Percentiles rank a stretch among this genome's conserved stretches.
These are phyloP conservation scores for Spilogale gracilis DNA, from an alignment of 2,113 vertebrate genomes.

Conservation along the genomic window DNA sequence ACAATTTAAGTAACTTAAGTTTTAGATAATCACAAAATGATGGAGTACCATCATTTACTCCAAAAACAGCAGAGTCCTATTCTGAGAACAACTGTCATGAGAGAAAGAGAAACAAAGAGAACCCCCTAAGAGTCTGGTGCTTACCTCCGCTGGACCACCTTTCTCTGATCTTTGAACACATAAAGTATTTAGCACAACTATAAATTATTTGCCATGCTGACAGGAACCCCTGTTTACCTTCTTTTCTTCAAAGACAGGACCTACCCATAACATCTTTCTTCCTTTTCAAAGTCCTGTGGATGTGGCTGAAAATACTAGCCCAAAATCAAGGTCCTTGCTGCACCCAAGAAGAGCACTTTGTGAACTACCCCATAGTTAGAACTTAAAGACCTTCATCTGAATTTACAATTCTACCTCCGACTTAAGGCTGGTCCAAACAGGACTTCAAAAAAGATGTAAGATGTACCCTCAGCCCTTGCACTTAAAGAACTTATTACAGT, in stretches of 20 bases:
- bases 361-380: neutral
- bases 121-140: neutral
- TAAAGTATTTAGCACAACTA: neutral
- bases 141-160: neutral
- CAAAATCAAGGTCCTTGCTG: neutral
- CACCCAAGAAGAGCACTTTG: neutral
- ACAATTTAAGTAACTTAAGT: neutral
- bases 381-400: neutral
- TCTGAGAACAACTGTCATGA: neutral
- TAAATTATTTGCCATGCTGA: neutral
- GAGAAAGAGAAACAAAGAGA: constrained; percentile 12
- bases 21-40: constrained; percentile 1
- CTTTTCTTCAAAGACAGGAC: neutral
- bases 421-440: neutral
- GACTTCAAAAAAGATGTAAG: neutral
- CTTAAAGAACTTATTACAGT: neutral
- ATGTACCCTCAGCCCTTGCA: neutral
- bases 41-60: neutral
- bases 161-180: neutral
- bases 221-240: neutral
- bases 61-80: neutral
- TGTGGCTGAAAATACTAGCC: neutral
- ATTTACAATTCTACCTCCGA: neutral
- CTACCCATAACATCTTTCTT: neutral
- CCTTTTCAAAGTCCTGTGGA: neutral